A percentile compares a stretch with the other conserved stretches of the same genome.
phyloP scores from a whole-genome alignment of 2,888 invertebrate species.

The Cactoblastis cactorum region DNA sequence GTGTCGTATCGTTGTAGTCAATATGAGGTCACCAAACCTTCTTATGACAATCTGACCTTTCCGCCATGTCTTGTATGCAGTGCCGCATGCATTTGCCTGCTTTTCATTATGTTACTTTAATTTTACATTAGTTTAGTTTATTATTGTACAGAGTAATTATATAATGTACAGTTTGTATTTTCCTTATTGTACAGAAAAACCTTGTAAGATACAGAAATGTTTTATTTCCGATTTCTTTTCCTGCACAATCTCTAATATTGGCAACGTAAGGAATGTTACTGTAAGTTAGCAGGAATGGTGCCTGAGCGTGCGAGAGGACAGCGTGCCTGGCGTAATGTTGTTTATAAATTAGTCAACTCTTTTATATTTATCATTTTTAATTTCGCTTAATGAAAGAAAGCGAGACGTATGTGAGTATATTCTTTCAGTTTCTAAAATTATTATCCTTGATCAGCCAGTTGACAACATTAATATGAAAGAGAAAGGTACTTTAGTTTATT shows the following conservation, averaged over 20 bases:
- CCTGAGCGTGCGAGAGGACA: constrained; percentile 52
- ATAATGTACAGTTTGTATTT: constrained; percentile 76
- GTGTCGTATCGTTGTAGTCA: constrained; percentile 84
- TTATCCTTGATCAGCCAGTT: constrained; percentile 42
- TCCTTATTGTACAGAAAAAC: constrained; percentile 74
- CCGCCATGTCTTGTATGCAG: constrained; percentile 82
- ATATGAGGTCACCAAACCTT: constrained; percentile 77
- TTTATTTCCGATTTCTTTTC: constrained; percentile 83
- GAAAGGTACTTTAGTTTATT: constrained; percentile 56
- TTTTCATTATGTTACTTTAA: constrained; percentile 80
- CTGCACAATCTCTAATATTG: constrained; percentile 85
- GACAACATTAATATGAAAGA: constrained; percentile 50
- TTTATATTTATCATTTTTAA: constrained; percentile 58
- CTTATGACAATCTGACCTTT: constrained; percentile 84
- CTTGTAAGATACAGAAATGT: constrained; percentile 77
- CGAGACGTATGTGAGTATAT: constrained; percentile 53
- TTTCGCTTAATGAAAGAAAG: constrained; percentile 71
- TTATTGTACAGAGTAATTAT: constrained; percentile 73
- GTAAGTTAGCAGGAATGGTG: constrained; percentile 64
- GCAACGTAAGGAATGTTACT: constrained; percentile 85
- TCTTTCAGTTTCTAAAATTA: constrained; percentile 29
- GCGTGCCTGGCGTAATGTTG: constrained; percentile 52
- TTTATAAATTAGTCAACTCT: constrained; percentile 43
- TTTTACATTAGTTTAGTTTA: constrained; percentile 76
- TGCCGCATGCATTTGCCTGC: constrained; percentile 86